phyloP scores from a whole-genome alignment of 2,888 invertebrate species.

The Mimas tiliae region DNA sequence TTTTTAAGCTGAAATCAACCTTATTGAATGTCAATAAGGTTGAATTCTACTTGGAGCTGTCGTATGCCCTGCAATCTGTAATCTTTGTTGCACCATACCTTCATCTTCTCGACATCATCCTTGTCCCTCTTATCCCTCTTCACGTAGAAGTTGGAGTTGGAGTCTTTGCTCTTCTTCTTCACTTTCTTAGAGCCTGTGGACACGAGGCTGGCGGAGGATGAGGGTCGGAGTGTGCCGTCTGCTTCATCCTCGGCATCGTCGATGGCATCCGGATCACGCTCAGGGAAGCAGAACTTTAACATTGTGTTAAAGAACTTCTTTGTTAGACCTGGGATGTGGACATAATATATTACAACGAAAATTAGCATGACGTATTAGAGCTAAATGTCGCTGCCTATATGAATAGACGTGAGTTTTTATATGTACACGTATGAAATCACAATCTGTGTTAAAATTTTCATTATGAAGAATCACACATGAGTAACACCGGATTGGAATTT shows the following conservation, averaged over 20 bases:
- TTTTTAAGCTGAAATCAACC: no score
- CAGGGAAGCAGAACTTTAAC: conserved; percentile 98
- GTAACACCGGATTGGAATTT: no score
- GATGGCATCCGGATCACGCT: conserved; percentile 93
- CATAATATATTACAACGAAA: not conserved
- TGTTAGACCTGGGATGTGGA: conserved; percentile 87
- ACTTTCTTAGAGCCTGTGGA: conserved; percentile 80
- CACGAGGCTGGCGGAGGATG: conserved; percentile 67
- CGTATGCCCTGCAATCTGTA: no score
- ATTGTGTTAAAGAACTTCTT: conserved; percentile 99
- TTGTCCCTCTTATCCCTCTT: conserved; percentile 92
- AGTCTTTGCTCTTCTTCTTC: conserved; percentile 87
- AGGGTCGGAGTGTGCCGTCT: conserved; percentile 66
- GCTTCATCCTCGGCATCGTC: conserved; percentile 87
- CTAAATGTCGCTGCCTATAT: no score
- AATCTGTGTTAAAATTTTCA: no score
- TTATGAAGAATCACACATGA: no score
- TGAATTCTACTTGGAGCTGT: no score
- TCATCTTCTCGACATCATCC: conserved; percentile 99
- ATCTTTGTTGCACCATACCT: conserved; percentile 76
- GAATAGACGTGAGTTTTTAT: no score
- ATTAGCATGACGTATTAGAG: no score
- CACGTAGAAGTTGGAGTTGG: conserved; percentile 95
- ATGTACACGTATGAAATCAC: no score
- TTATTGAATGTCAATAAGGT: no score